These are phyloP conservation scores for Dexiosoma caninum DNA, from an alignment of 2,888 invertebrate genomes.

Conservation along the genomic window DNA sequence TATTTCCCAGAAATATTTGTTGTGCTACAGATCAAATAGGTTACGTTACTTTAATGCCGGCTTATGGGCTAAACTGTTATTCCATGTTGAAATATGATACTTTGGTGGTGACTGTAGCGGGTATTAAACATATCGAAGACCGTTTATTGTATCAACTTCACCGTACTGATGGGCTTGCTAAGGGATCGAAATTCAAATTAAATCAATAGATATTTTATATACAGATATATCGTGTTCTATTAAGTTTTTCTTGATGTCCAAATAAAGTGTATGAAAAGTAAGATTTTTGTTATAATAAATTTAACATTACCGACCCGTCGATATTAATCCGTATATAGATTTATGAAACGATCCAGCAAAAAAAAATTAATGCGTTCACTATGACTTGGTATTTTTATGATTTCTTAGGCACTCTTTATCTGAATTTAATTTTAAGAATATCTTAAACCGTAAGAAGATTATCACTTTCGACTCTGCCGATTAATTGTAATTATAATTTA, in stretches of 20 bases:
- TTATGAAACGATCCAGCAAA: too few relatives aligned
- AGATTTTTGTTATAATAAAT: too few relatives aligned
- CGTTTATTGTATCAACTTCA: conserved; percentile 85
- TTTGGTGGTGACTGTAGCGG: conserved; percentile 89
- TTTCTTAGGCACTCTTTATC: too few relatives aligned
- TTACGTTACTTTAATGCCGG: conserved; percentile 95
- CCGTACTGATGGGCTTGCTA: conserved; percentile 79
- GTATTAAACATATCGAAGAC: conserved; percentile 90
- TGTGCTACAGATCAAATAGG: conserved; percentile 87
- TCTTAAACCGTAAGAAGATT: too few relatives aligned
- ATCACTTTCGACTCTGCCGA: too few relatives aligned
- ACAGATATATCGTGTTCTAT: conserved; percentile 68
- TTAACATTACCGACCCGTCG: too few relatives aligned
- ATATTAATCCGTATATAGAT: too few relatives aligned
- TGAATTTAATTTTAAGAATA: too few relatives aligned
- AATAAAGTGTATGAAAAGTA: not conserved
- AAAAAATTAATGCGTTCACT: too few relatives aligned
- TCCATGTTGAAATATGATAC: conserved; percentile 98
- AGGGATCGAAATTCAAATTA: conserved; percentile 80
- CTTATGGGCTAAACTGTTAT: conserved; percentile 95
- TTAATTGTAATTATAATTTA: too few relatives aligned
- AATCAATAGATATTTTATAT: conserved; percentile 80
- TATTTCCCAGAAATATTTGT: conserved; percentile 92
- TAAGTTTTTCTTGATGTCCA: not conserved
- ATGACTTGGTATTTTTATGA: too few relatives aligned